phyloP scores from a whole-genome alignment of 2,113 vertebrate species.

The Pholis gunnellus region DNA sequence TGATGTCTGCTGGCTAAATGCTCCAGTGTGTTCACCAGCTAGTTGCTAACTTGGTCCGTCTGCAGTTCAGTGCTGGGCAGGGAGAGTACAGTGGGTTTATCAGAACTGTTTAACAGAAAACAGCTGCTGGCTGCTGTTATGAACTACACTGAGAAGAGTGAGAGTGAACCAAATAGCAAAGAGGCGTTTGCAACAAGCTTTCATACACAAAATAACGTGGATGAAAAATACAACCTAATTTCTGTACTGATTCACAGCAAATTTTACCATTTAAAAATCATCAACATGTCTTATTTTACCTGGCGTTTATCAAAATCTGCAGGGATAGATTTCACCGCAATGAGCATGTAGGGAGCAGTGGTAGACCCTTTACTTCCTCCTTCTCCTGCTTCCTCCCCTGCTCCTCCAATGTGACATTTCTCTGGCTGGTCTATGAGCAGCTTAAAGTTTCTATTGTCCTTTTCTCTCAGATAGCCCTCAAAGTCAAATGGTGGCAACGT shows the following conservation, averaged over 20 bases:
- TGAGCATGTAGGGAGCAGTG: constrained; percentile 88
- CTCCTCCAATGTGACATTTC: constrained; percentile 84
- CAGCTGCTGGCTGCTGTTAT: not conserved
- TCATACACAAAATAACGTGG: not conserved
- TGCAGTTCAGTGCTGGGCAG: not conserved
- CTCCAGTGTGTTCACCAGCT: not conserved
- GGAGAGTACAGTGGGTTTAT: not conserved
- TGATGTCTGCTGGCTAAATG: not conserved
- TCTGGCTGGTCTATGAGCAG: constrained; percentile 93
- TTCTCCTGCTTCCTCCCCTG: constrained; percentile 3
- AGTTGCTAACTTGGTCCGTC: not conserved
- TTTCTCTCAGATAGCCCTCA: constrained; percentile 87
- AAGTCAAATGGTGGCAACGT: constrained; percentile 89
- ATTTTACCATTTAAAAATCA: not conserved
- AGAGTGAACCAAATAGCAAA: not conserved
- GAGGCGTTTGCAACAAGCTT: not conserved
- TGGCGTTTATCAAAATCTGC: constrained; percentile 95
- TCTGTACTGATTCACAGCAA: not conserved
- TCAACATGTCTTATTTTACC: constrained; percentile 43
- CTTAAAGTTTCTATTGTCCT: constrained; percentile 91
- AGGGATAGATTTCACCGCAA: constrained; percentile 92
- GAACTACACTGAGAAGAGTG: not conserved
- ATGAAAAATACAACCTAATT: not conserved
- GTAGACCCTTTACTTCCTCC: not conserved
- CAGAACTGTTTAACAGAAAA: not conserved